Base-by-base conservation (phyloP, 2,113 vertebrate genomes). In the Lethenteron camtschaticum region DNA sequence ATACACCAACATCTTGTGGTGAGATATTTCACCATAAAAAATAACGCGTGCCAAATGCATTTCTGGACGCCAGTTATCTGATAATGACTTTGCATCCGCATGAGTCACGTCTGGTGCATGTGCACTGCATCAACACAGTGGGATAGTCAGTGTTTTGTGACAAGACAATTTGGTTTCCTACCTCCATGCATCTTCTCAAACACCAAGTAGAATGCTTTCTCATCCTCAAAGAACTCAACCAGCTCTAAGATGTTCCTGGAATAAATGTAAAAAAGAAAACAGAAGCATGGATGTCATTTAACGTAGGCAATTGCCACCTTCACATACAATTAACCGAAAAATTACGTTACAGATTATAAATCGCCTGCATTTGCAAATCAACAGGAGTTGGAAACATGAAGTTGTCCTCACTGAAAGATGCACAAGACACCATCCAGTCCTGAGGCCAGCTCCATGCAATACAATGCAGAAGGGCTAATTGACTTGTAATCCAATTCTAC, bases 161-260 rank as follows among this genome's bases (percentile, higher is more conserved):
- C 18, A 68, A 20, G 11, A 71, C 63, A 6, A 16, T 9, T 58
- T 18, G 18, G 56, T 69, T 55, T 66, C 70, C 75, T 83, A 95
- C 92, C 92, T 83, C 92, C 92, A 78, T 79, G 78, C 24, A 97
- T 78, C 80, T 97, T 97, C 82, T 97, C 92, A 82, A 97, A 97
- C 72, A 96, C 90, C 81, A 97, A 82, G 79, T 95, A 96, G 79
- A 95, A 97, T 75, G 85, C 85, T 73, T 80, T 71, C 60, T 83
- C 84, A 74, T 97, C 90, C 82, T 96, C 92, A 80, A 92, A 95
- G 80, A 97, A 97, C 76, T 97, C 87, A 73, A 88, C 85, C 76
- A 97, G 75, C 75, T 95, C 90, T 83, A 97, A 82, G 80, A 97
- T 87, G 78, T 97, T 92, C 80, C 92, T 97, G 79, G 16, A 70